Percentiles rank a stretch among this genome's conserved stretches.
These are phyloP conservation scores for Ctenodactylus gundi DNA, from an alignment of 2,113 vertebrate genomes.

Conservation along the genomic window DNA sequence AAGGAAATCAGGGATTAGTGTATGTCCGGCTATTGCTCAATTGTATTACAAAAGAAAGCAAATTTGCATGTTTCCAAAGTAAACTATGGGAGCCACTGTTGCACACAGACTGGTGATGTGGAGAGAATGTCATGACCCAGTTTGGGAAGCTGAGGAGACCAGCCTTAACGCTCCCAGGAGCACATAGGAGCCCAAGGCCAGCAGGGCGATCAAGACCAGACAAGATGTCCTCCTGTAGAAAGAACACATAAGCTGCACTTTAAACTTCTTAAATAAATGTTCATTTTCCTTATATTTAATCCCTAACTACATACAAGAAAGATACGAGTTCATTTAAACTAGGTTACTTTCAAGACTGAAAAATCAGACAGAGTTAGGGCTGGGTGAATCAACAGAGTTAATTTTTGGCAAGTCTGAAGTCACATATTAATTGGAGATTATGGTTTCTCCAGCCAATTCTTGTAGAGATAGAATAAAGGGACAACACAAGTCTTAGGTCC, in stretches of 20 bases:
- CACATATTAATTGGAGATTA: neutral
- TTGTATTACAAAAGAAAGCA: conserved; percentile 43
- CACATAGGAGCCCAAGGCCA: neutral
- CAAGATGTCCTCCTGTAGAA: neutral
- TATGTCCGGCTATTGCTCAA: conserved; percentile 44
- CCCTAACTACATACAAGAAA: neutral
- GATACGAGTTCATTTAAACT: neutral
- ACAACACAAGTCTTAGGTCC: neutral
- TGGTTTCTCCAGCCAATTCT: neutral
- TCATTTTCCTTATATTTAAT: neutral
- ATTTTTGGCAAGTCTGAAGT: conserved; percentile 13
- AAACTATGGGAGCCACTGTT: neutral
- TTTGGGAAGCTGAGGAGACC: neutral
- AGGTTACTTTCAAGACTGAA: neutral
- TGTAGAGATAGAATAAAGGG: neutral
- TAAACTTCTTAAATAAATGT: neutral
- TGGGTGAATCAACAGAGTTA: neutral
- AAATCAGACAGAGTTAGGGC: neutral
- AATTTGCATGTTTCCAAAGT: conserved; percentile 66
- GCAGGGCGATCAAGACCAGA: neutral
- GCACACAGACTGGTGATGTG: neutral
- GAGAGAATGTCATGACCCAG: neutral
- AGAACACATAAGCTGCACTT: neutral
- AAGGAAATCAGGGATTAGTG: conserved; percentile 53
- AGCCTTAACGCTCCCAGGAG: neutral